A percentile compares a stretch with the other conserved stretches of the same genome.
Conservation (phyloP, 2,113 vertebrate genomes). For the Phocoena sinus region DNA sequence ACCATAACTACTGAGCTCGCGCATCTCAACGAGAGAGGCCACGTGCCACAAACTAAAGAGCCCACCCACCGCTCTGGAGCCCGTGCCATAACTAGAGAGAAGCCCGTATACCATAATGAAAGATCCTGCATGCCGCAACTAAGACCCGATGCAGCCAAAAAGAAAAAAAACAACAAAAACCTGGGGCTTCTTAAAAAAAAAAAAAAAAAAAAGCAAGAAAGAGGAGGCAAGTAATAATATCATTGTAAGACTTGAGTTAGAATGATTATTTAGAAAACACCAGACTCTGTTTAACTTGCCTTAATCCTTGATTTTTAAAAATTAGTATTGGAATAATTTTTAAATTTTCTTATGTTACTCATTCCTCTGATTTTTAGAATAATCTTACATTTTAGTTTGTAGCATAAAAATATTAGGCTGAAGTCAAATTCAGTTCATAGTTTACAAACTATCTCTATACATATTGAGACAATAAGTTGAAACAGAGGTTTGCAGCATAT, state of each 20-base stretch:
- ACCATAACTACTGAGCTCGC: too few species aligned
- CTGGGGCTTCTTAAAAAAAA: neutral
- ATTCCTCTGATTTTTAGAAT: neutral
- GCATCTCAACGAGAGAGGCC: too few species aligned
- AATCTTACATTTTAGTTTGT: conserved; percentile 19
- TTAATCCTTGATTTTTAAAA: neutral
- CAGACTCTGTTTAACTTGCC: neutral
- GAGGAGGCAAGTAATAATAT: neutral
- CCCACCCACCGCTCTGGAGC: too few species aligned
- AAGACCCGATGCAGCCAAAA: too few species aligned
- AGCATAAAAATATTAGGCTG: neutral
- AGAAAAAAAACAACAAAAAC: too few species aligned
- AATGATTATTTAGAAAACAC: neutral
- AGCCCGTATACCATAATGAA: too few species aligned
- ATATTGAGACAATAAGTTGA: neutral
- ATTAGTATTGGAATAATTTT: neutral
- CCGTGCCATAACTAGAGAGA: too few species aligned
- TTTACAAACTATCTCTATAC: neutral
- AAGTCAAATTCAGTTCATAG: conserved; percentile 2
- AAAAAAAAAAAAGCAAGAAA: neutral
- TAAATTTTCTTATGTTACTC: neutral
- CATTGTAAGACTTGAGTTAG: neutral
- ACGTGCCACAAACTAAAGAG: too few species aligned
- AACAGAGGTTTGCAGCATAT: neutral
- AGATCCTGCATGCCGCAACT: too few species aligned